These are phyloP conservation scores for Ormyrus rosae DNA, from an alignment of 2,888 invertebrate genomes.

Conservation along the genomic window DNA sequence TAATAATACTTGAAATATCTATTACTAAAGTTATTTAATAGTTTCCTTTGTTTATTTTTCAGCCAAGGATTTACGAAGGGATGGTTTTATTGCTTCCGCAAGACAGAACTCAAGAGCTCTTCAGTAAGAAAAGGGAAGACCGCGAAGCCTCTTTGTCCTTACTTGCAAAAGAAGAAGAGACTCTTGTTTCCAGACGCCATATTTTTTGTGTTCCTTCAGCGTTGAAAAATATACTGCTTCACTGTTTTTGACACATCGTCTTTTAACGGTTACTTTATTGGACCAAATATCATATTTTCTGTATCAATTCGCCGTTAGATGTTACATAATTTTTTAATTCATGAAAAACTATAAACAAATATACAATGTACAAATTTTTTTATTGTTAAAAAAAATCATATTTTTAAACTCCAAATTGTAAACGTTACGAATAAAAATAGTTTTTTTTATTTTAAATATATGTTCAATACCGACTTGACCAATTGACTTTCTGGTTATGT, in stretches of 20 bases:
- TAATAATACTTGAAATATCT: not conserved
- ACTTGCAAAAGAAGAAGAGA: constrained; percentile 32
- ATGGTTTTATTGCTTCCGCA: constrained; percentile 24
- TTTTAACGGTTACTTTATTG: constrained; percentile 29
- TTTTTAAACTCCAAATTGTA: too few relatives aligned
- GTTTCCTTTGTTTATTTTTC: constrained; percentile 26
- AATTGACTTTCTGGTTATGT: too few relatives aligned
- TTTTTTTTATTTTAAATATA: too few relatives aligned
- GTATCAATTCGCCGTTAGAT: too few relatives aligned
- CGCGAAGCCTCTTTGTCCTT: constrained; percentile 1
- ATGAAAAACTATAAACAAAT: too few relatives aligned
- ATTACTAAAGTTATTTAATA: not conserved
- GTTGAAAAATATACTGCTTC: constrained; percentile 8
- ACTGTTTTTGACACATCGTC: constrained; percentile 34
- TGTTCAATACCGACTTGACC: too few relatives aligned
- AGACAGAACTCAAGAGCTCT: constrained; percentile 28
- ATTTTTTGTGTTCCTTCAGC: constrained; percentile 39
- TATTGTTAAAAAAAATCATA: too few relatives aligned
- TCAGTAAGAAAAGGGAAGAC: constrained; percentile 25
- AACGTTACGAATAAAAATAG: too few relatives aligned
- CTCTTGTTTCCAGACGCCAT: constrained; percentile 43
- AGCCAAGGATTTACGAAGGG: constrained; percentile 8
- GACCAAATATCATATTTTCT: not conserved
- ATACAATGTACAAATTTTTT: too few relatives aligned
- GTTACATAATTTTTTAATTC: too few relatives aligned